Base-by-base conservation (phyloP, 2,113 vertebrate genomes). In the Oplegnathus fasciatus region DNA sequence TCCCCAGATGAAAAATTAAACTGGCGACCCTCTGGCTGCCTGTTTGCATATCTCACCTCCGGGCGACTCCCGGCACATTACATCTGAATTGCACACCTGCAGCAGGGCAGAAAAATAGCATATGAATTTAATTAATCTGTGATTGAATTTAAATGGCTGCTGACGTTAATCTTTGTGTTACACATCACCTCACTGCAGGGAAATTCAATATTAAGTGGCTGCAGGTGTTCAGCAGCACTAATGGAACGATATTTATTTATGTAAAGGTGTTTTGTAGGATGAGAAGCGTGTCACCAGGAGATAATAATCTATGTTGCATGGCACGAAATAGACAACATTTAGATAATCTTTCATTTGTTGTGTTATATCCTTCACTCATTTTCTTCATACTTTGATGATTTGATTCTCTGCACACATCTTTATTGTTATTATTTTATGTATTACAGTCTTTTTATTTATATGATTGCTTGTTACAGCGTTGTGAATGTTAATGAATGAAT, bases 91-190 rank as follows among this genome's bases (percentile, higher is more conserved):
- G 24, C 1, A 11, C 17, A 62, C 74, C 86, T 48, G 87, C 77
- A 73, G 82, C 78, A 13, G 22, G 44, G 65, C 71, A 68, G 66
- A 66, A 55, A 74, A 66, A 71, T 37, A 58, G 20, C 64, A 13
- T 28, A 57, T 44, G 44, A 80, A 80, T 83, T 40, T 72, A 89
- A 92, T 84, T 71, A 69, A 14, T 84, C 55, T 82, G 58, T 73
- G 78, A 85, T 82, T 89, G 54, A 75, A 87, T 85, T 87, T 71
- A 79, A 82, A 80, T 34, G 55, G 30, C 40, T 6, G 9, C 54
- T 75, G 88, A 87, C 50, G 22, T 84, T 92, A 93, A 94, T 92
- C 55, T 68, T 76, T 83, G 80, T 77, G 82, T 92, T 86, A 78
- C 44, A 84, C 73, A 46, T 87, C 83, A 86, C 44, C 69, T 60